Evolutionary conservation across 2,888 invertebrate species (phyloP).

Genomic region (Conistra vaccinii): DNA sequence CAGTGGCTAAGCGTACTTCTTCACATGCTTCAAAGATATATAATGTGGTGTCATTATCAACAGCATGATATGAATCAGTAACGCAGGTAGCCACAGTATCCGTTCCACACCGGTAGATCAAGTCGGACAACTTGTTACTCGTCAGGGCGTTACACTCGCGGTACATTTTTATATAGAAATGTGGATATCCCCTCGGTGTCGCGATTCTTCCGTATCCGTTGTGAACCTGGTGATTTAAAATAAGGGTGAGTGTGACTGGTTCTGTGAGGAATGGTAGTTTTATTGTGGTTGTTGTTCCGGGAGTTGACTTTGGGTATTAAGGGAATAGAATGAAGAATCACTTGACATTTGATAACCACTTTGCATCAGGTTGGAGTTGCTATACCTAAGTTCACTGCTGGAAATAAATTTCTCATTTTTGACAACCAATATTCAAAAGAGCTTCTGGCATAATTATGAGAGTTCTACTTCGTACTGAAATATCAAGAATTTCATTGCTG

Average conservation of each 20-base stretch:
- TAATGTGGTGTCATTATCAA: constrained; percentile 15
- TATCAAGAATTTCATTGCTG: not conserved
- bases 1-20: no score
- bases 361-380: not conserved
- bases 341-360: not conserved
- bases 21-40: not conserved
- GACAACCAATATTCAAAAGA: not conserved
- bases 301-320: not conserved
- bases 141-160: constrained; percentile 36
- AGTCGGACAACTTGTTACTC: constrained; percentile 14
- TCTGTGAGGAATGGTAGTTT: not conserved
- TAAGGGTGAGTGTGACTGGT: not conserved
- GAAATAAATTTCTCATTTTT: not conserved
- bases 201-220: constrained; percentile 45
- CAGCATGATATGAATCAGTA: constrained; percentile 16
- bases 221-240: constrained; percentile 14
- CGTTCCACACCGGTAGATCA: constrained; percentile 46
- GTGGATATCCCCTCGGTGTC: constrained; percentile 41
- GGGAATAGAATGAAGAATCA: not conserved
- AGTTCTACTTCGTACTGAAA: not conserved
- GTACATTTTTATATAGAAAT: constrained; percentile 48
- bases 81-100: constrained; percentile 32
- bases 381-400: not conserved
- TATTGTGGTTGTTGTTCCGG: not conserved
- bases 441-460: not conserved